Evolutionary conservation across 2,113 vertebrate species (phyloP).

Genomic region (Burhinus oedicnemus): DNA sequence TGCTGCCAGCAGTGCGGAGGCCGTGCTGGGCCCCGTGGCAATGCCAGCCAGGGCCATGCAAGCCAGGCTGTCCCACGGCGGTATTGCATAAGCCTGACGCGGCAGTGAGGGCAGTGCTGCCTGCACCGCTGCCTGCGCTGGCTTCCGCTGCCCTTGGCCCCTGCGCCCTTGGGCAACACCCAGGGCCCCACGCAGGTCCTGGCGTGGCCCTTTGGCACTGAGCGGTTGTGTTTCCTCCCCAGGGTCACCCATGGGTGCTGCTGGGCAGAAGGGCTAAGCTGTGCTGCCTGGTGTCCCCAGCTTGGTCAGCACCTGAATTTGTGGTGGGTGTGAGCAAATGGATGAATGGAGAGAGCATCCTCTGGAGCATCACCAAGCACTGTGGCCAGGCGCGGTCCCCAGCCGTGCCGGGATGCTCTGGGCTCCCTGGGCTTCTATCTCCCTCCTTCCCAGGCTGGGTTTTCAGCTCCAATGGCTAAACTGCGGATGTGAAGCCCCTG

Average conservation of each 20-base stretch:
- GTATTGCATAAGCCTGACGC: not conserved
- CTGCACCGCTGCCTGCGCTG: not conserved
- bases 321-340: rapidly evolving
- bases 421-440: rapidly evolving
- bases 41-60: rapidly evolving
- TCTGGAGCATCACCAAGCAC: rapidly evolving
- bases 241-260: not conserved
- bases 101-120: not conserved
- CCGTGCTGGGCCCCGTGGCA: rapidly evolving
- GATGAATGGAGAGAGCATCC: not conserved
- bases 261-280: not conserved
- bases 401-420: rapidly evolving
- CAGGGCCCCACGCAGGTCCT: rapidly evolving
- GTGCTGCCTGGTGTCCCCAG: rapidly evolving
- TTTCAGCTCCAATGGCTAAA: not conserved
- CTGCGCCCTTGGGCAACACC: not conserved
- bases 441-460: not conserved
- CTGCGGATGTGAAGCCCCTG: rapidly evolving
- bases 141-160: not conserved
- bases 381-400: rapidly evolving
- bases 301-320: not conserved
- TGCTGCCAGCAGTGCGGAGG: rapidly evolving
- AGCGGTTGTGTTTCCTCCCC: not conserved
- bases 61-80: not conserved
- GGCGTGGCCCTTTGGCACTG: rapidly evolving